Percentiles rank a stretch among this genome's conserved stretches.
phyloP scores from a whole-genome alignment of 2,113 vertebrate species.

The Dasyprocta punctata region DNA sequence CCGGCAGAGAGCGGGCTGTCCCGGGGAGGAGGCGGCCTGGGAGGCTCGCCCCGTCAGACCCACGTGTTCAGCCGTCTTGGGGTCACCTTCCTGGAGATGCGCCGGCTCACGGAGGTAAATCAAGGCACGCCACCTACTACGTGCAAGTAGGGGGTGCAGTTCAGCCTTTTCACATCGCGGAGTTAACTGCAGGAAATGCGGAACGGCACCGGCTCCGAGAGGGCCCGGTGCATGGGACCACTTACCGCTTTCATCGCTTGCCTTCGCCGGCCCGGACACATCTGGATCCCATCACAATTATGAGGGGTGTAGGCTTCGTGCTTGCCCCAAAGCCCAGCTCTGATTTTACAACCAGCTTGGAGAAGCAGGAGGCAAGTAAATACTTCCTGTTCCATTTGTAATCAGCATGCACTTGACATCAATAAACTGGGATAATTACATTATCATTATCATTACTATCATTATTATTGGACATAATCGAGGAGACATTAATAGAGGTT shows the following conservation, averaged over 20 bases:
- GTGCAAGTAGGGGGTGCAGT: constrained; percentile 37
- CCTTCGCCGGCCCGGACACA: constrained; percentile 90
- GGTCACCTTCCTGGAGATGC: not conserved
- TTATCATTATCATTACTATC: constrained; percentile 83
- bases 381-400: constrained; percentile 88
- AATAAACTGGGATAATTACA: constrained; percentile 84
- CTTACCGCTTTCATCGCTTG: constrained; percentile 97
- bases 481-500: constrained; percentile 79
- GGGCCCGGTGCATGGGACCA: constrained; percentile 88
- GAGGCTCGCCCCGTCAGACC: too few species aligned
- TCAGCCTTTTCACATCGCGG: constrained; percentile 63
- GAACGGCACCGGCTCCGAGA: constrained; percentile 78
- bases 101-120: not conserved
- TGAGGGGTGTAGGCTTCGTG: constrained; percentile 93
- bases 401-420: constrained; percentile 87
- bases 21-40: too few species aligned
- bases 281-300: constrained; percentile 94
- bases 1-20: not conserved
- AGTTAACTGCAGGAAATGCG: constrained; percentile 75
- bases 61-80: not conserved
- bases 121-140: constrained; percentile 62
- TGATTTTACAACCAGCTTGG: constrained; percentile 86
- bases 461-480: constrained; percentile 83
- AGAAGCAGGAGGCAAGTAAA: constrained; percentile 85
- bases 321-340: constrained; percentile 79